Evolutionary conservation across 1,140 invertebrate species (phyloP).

Genomic region (Trachymyrmex cornetzi): DNA sequence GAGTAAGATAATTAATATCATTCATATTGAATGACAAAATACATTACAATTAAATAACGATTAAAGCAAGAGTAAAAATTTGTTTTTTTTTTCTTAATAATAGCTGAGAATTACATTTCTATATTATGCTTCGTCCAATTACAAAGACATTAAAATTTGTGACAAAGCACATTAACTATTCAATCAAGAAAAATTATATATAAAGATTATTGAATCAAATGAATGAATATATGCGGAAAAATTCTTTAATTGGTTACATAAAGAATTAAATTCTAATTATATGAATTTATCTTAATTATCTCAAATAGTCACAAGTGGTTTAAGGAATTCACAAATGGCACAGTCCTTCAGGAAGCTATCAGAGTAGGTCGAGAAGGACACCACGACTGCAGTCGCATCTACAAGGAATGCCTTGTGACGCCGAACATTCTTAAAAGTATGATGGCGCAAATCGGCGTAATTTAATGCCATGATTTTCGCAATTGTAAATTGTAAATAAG

Average conservation of each 20-base stretch:
- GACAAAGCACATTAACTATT: background rate
- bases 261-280: conserved; percentile 3
- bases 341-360: conserved; percentile 80
- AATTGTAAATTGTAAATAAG: background rate
- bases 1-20: conserved; percentile 1
- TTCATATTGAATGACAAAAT: background rate
- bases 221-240: background rate
- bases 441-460: conserved; percentile 69
- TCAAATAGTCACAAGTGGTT: conserved; percentile 78
- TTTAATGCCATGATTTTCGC: background rate
- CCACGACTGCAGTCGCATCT: conserved; percentile 70
- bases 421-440: conserved; percentile 65
- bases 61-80: background rate
- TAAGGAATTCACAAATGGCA: conserved; percentile 78
- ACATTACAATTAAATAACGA: conserved; percentile 11
- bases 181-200: background rate
- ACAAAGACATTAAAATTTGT: background rate
- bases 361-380: conserved; percentile 66
- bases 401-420: conserved; percentile 69
- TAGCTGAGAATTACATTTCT: background rate
- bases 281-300: background rate
- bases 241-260: background rate
- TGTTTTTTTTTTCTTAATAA: background rate
- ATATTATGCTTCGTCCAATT: background rate
- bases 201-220: conserved; percentile 4